phyloP scores from a whole-genome alignment of 1,140 invertebrate species.

The Lepidotrigona ventralis region DNA sequence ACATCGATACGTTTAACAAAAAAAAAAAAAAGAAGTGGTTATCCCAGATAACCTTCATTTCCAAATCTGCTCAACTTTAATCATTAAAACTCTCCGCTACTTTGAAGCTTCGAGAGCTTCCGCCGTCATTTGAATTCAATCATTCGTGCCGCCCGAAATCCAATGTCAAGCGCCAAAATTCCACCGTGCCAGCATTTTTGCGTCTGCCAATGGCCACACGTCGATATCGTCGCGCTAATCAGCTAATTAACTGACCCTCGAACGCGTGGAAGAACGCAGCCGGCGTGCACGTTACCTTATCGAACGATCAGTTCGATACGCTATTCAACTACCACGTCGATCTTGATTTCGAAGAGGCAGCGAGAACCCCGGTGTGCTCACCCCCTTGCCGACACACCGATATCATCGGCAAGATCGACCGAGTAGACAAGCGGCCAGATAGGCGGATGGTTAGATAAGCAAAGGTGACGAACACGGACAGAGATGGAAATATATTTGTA shows the following conservation, averaged over 20 bases:
- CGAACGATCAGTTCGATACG: conserved; percentile 36
- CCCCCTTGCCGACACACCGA: neutral
- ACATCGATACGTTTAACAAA: too few species aligned
- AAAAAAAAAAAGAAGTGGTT: too few species aligned
- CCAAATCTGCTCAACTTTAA: neutral
- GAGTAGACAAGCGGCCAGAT: conserved; percentile 31
- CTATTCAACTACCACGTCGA: conserved; percentile 49
- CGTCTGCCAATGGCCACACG: neutral
- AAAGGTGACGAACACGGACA: neutral
- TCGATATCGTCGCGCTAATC: neutral
- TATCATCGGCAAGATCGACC: conserved; percentile 37
- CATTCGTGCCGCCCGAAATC: too few species aligned
- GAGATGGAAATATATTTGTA: neutral
- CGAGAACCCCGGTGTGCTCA: neutral
- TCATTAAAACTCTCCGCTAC: neutral
- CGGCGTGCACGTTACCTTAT: conserved; percentile 25
- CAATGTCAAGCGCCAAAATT: neutral
- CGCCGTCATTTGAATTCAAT: too few species aligned
- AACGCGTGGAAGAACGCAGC: neutral
- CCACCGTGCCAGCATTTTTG: neutral
- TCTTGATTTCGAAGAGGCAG: conserved; percentile 30
- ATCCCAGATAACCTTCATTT: neutral
- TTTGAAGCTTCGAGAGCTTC: neutral
- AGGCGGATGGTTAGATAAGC: conserved; percentile 42
- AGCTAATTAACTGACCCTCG: conserved; percentile 34